Evolutionary conservation across 2,797 vertebrate genomes (phyloP).

Genomic region (Iguana delicatissima): DNA sequence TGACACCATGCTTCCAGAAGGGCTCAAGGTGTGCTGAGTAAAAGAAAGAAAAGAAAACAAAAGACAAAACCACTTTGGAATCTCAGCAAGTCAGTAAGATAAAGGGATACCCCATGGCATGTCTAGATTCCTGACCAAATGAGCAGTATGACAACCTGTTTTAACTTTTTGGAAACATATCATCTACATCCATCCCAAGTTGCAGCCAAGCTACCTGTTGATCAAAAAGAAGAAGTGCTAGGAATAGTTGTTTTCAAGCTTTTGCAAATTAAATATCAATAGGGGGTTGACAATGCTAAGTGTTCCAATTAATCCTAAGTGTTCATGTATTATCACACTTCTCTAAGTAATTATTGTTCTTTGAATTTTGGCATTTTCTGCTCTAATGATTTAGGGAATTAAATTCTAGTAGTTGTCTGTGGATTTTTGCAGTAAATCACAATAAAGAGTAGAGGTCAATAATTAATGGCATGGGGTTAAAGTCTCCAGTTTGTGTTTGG

Average conservation of each 20-base stretch:
- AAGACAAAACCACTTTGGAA: no score
- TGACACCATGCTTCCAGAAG: no score
- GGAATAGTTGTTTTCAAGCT: conserved; percentile 21
- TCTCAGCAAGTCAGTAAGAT: no score
- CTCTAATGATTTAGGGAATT: conserved; percentile 33
- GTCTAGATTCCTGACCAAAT: background rate
- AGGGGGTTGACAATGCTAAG: conserved; percentile 28
- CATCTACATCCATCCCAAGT: background rate
- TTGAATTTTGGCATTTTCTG: conserved; percentile 26
- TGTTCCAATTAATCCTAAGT: conserved; percentile 5
- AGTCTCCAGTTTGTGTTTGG: background rate
- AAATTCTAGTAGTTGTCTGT: conserved; percentile 27
- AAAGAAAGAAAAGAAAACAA: no score
- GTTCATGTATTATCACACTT: conserved; percentile 6
- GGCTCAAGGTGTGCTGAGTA: no score
- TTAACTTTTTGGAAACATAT: background rate
- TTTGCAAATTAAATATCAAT: conserved; percentile 39
- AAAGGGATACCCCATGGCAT: no score
- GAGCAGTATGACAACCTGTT: background rate
- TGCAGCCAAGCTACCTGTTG: conserved; percentile 11
- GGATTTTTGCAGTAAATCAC: conserved; percentile 21
- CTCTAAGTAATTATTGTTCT: conserved; percentile 29
- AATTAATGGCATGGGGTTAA: background rate
- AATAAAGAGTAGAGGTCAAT: conserved; percentile 3
- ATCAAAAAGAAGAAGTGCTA: background rate